Conservation (phyloP, 2,797 vertebrate species). For the Glossophaga mutica region DNA sequence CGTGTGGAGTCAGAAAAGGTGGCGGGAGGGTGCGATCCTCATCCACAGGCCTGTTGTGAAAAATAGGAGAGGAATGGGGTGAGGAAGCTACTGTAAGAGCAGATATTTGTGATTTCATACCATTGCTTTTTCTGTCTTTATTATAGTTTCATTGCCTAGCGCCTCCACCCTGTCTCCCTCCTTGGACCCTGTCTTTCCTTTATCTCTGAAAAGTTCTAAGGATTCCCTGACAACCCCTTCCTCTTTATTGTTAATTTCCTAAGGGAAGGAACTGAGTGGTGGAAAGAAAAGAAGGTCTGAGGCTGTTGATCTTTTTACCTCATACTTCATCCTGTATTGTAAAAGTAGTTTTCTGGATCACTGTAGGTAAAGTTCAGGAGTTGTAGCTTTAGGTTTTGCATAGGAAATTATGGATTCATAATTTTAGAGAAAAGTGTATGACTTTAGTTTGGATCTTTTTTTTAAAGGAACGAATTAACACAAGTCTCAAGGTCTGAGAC, state of each 20-base stretch:
- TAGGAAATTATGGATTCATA: neutral
- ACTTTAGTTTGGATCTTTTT: neutral
- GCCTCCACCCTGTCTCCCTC: too few species aligned
- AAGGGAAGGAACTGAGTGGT: neutral
- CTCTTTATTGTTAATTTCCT: neutral
- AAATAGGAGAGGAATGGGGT: neutral
- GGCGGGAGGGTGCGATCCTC: neutral
- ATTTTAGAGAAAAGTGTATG: neutral
- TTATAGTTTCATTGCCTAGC: neutral
- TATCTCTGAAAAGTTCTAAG: neutral
- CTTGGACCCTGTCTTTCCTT: neutral
- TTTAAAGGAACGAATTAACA: neutral
- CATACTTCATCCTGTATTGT: neutral
- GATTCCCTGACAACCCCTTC: neutral
- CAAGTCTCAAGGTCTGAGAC: neutral
- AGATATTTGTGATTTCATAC: neutral
- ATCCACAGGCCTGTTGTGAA: neutral
- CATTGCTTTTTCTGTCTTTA: neutral
- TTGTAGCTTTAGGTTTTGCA: neutral
- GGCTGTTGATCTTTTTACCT: neutral
- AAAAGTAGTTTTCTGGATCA: neutral
- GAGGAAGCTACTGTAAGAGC: neutral
- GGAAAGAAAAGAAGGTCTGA: neutral
- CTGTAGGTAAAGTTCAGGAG: neutral
- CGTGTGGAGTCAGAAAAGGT: neutral